Conservation (phyloP, 2,888 invertebrate species). For the Ophioninae sp. region DNA sequence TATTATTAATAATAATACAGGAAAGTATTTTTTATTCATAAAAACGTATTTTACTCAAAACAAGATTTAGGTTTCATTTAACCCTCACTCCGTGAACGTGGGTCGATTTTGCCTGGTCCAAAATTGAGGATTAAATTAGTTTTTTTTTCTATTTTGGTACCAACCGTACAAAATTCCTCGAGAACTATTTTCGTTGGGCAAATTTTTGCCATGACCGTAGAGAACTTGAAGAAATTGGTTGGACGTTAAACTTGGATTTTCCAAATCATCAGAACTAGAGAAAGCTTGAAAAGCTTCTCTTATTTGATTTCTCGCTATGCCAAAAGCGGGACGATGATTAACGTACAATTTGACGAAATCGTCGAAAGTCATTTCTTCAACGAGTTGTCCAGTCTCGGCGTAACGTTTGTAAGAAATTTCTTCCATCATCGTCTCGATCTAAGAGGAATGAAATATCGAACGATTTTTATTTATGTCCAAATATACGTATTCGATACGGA, state of each 20-base stretch:
- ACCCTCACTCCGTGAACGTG: too few relatives aligned
- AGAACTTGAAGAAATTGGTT: conserved; percentile 82
- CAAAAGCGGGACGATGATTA: conserved; percentile 86
- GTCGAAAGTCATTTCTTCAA: conserved; percentile 84
- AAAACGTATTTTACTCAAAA: too few relatives aligned
- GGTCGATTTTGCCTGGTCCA: too few relatives aligned
- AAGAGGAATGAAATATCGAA: background rate
- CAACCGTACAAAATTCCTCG: conserved; percentile 56
- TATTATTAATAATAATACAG: too few relatives aligned
- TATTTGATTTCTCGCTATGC: conserved; percentile 81
- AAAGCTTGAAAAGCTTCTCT: conserved; percentile 82
- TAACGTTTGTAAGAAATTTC: conserved; percentile 84
- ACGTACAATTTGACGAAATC: conserved; percentile 86
- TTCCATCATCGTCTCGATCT: conserved; percentile 84
- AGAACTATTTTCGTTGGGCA: background rate
- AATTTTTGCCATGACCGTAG: conserved; percentile 72
- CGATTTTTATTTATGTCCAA: background rate
- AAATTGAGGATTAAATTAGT: background rate
- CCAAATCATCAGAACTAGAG: conserved; percentile 71
- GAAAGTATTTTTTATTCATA: too few relatives aligned
- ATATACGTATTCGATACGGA: background rate
- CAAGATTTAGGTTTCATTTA: too few relatives aligned
- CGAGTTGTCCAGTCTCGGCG: conserved; percentile 80
- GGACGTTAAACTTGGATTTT: conserved; percentile 75
- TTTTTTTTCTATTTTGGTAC: conserved; percentile 22